Evolutionary conservation across 1,140 invertebrate species (phyloP), one percentile per base, ranked within the genome.

Genomic region (Pseudomyrmex dendroicus): DNA sequence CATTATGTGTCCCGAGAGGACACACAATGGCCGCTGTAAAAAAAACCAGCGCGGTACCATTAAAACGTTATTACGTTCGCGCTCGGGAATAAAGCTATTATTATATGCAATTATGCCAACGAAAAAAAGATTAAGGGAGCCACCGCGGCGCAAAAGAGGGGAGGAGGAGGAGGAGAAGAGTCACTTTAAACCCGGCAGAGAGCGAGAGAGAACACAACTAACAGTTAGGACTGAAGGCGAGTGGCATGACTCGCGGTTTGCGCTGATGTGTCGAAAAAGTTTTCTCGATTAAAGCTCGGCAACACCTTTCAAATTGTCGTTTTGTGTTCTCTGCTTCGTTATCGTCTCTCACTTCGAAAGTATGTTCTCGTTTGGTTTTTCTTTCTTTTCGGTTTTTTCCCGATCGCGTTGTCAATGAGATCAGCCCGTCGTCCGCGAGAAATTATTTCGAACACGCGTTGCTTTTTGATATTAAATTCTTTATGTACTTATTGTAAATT

Each of bases 11-110:
- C 52, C 59, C 44, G 52, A 59, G 73, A 22, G 61, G 56, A 62
- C 63, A 54, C 61, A 67, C 78, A 68, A 72, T 73, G 61, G 80
- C n/a, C 63, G 76, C n/a, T 46, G 57, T 54, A 89, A 82, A 35
- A 82, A 35, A 82, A 87, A 82, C 66, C 82, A 54, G 59, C 78
- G 54, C 63, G 82, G 57, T 77, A 44, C 82, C 83, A 85, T 89
- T 87, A 84, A 88, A 86, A 76, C 66, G 86, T 88, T 86, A 89
- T 89, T 90, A 89, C 68, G 78, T 80, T 89, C 84, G 74, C 89
- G 84, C 77, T 77, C 59, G 74, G 61, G 85, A 77, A 86, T 83
- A 80, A 85, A 84, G 89, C 50, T 84, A 83, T 88, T 85, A 89
- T 90, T 87, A 90, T 80, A 78, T 73, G 73, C 82, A 85, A 90